Percentiles rank a stretch among this genome's conserved stretches.
These are phyloP conservation scores for Dilophus febrilis DNA, from an alignment of 2,888 invertebrate genomes.

Conservation along the genomic window DNA sequence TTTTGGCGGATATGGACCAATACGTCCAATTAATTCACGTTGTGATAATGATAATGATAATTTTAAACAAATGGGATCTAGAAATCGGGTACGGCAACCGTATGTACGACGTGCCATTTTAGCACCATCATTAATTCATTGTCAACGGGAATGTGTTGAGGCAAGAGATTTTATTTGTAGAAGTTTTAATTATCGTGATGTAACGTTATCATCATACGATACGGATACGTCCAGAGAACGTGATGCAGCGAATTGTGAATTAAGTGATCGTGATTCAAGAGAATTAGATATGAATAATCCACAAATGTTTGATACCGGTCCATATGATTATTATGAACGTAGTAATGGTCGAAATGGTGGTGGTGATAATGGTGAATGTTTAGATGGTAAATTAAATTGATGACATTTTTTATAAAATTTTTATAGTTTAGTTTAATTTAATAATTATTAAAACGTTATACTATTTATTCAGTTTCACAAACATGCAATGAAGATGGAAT, in stretches of 20 bases:
- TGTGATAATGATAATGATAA: constrained; percentile 66
- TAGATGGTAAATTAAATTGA: constrained; percentile 51
- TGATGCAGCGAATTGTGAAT: constrained; percentile 53
- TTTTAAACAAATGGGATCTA: constrained; percentile 63
- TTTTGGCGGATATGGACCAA: constrained; percentile 25
- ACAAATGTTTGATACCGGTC: constrained; percentile 67
- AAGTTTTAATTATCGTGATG: constrained; percentile 70
- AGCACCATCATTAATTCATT: constrained; percentile 57
- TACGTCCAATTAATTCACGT: constrained; percentile 34
- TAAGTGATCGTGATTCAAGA: constrained; percentile 71
- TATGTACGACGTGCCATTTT: constrained; percentile 58
- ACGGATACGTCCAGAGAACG: constrained; percentile 38
- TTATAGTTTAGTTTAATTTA: no score
- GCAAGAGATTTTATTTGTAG: constrained; percentile 68
- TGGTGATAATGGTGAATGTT: constrained; percentile 54
- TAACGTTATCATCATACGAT: constrained; percentile 23
- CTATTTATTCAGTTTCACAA: constrained; percentile 59
- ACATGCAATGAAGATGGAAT: constrained; percentile 86
- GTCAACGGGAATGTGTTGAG: constrained; percentile 71
- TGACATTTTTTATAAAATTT: no score
- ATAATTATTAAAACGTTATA: no score
- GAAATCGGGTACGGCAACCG: constrained; percentile 61
- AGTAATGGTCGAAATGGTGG: constrained; percentile 51
- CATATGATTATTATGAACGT: constrained; percentile 73
- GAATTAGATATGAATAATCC: constrained; percentile 74